Evolutionary conservation across 2,113 vertebrate species (phyloP), one percentile per base, ranked within the genome.

Genomic region (Ophthalmolycus amberensis): DNA sequence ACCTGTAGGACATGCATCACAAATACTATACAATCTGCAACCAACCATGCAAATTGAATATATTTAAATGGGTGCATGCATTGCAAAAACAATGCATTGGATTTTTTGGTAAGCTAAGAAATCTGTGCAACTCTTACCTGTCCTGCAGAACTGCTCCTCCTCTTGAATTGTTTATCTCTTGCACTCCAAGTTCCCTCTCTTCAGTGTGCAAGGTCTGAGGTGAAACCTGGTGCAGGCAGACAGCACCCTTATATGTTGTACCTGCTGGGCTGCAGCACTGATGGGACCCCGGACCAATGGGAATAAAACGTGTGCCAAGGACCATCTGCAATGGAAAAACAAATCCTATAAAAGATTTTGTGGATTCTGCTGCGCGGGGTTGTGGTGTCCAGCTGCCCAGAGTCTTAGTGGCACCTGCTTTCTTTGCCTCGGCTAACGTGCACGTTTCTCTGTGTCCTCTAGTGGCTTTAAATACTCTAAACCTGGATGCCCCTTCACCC

Each of bases 271-370:
- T 75, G 88, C 84, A 89, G 78, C 60, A 6, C 48, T 75, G 87
- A 79, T 25, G 20, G 62, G 71, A 91, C 91, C 91, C 90, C 9
- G 69, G 85, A 82, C 93, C 94, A 95, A 95, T 95, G 81, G 58
- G 86, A 92, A 78, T 86, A 85, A 93, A 94, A 91, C 93, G 90
- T 92, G 91, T 94, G 93, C 94, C 91, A 71, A 74, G 85, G 89
- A 89, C 93, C 94, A 95, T 95, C 94, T 96, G 95, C 85, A 95
- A 90, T 88, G 95, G 94, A 95, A 95, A 95, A 95, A 94, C 85
- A 94, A 95, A 96, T 95, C 94, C 93, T 85, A 86, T 94, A 91
- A 94, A 91, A 94, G 91, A 93, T 92, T 93, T 90, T 80, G 79
- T 93, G 88, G 93, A 93, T 92, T 94, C 93, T 84, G 71, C 84